Conservation (phyloP, 2,888 invertebrate species). For the Drosophila mimica region DNA sequence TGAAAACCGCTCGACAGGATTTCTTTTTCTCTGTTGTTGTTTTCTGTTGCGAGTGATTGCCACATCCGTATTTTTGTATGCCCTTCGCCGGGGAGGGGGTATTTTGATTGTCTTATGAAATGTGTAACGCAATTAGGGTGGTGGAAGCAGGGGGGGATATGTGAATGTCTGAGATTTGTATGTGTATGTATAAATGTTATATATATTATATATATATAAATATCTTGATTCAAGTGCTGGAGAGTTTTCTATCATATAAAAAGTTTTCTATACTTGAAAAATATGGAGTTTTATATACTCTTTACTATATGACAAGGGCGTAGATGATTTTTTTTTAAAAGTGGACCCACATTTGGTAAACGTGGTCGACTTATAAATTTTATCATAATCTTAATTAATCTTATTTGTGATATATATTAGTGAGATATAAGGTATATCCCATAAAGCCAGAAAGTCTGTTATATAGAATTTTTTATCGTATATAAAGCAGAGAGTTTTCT, state of each 20-base stretch:
- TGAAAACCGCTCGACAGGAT: constrained; percentile 82
- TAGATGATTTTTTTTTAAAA: not conserved
- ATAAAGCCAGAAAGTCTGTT: too few species aligned
- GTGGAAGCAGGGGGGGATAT: not conserved
- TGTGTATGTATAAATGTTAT: not conserved
- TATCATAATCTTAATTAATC: too few species aligned
- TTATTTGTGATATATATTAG: not conserved
- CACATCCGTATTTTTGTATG: constrained; percentile 79
- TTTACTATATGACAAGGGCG: not conserved
- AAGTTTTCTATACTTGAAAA: not conserved
- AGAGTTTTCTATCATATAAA: too few species aligned
- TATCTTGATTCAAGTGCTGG: not conserved
- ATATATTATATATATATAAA: not conserved
- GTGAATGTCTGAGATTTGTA: not conserved
- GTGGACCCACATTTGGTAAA: too few species aligned
- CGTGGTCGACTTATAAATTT: not conserved
- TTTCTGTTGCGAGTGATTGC: constrained; percentile 68
- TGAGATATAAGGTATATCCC: not conserved
- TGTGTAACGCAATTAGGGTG: constrained; percentile 6
- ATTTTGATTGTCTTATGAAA: constrained; percentile 11
- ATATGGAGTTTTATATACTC: not conserved
- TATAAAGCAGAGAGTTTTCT: too few species aligned
- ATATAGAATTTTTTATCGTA: too few species aligned
- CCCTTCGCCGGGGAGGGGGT: constrained; percentile 5
- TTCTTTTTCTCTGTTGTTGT: constrained; percentile 32